Conservation (phyloP, 2,888 invertebrate genomes). For the Timema cristinae region DNA sequence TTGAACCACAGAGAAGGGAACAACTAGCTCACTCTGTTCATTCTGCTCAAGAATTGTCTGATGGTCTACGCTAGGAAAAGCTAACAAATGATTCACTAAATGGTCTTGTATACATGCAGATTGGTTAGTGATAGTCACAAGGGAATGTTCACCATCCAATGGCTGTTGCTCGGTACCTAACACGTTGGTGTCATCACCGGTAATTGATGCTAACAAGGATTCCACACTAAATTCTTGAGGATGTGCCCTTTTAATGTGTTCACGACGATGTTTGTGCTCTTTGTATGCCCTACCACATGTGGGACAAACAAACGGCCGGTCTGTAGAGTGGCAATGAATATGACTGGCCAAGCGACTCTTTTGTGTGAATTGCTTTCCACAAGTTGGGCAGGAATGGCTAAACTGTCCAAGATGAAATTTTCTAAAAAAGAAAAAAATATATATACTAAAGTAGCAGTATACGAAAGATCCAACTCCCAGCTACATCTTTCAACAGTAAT, state of each 20-base stretch:
- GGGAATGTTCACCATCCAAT: background rate
- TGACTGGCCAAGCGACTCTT: slow-evolving; percentile 26
- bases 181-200: slow-evolving; percentile 25
- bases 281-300: slow-evolving; percentile 28
- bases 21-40: background rate
- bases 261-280: slow-evolving; percentile 25
- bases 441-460: background rate
- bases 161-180: slow-evolving; percentile 15
- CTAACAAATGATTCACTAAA: background rate
- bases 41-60: background rate
- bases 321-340: slow-evolving; percentile 22
- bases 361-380: slow-evolving; percentile 29
- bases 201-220: slow-evolving; percentile 26
- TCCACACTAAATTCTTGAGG: slow-evolving; percentile 24
- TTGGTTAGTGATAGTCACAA: background rate
- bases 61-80: slow-evolving; percentile 3
- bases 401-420: slow-evolving; percentile 26
- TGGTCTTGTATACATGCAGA: background rate
- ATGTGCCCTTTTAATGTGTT: slow-evolving; percentile 24
- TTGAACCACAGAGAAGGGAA: background rate
- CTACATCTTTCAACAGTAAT: no score
- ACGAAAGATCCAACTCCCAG: no score
- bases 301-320: slow-evolving; percentile 25
- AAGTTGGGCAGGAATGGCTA: slow-evolving; percentile 23
- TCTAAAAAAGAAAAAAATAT: slow-evolving; percentile 18